Percentiles rank a stretch among this genome's conserved stretches.
phyloP scores from a whole-genome alignment of 2,888 invertebrate genomes.

The Tetrapedia diversipes region DNA sequence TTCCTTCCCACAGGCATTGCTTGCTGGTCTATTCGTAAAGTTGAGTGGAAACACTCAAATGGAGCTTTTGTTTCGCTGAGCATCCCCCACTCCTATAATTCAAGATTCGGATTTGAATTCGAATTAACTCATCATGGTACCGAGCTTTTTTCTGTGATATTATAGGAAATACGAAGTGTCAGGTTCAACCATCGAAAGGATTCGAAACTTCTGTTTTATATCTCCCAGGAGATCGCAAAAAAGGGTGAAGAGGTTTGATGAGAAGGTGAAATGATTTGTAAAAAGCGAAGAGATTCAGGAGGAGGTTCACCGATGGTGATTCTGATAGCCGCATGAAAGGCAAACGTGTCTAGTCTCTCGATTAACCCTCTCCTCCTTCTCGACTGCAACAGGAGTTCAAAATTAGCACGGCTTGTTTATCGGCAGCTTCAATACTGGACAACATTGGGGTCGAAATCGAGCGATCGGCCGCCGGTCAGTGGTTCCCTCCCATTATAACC shows the following conservation, averaged over 20 bases:
- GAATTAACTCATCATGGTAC: no score
- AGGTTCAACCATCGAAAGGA: no score
- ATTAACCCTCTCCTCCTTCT: not conserved
- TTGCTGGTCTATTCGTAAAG: conserved; percentile 31
- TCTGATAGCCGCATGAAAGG: conserved; percentile 2
- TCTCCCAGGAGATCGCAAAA: no score
- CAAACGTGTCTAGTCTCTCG: not conserved
- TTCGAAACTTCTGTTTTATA: no score
- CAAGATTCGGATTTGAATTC: no score
- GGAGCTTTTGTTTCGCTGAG: conserved; percentile 20
- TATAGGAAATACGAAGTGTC: no score
- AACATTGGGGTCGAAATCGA: conserved; percentile 18
- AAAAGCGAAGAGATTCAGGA: not conserved
- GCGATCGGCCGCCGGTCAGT: not conserved
- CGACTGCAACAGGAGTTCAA: conserved; percentile 7
- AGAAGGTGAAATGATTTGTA: no score
- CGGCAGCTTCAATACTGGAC: conserved; percentile 24
- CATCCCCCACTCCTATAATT: no score
- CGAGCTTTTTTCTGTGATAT: no score
- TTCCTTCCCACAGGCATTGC: conserved; percentile 1
- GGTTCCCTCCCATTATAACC: no score
- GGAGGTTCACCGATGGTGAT: no score
- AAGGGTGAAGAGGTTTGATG: no score
- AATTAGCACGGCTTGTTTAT: conserved; percentile 32
- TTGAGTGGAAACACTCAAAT: conserved; percentile 36